Evolutionary conservation across 2,888 invertebrate genomes (phyloP).

Genomic region (Ichneumoninae sp.): DNA sequence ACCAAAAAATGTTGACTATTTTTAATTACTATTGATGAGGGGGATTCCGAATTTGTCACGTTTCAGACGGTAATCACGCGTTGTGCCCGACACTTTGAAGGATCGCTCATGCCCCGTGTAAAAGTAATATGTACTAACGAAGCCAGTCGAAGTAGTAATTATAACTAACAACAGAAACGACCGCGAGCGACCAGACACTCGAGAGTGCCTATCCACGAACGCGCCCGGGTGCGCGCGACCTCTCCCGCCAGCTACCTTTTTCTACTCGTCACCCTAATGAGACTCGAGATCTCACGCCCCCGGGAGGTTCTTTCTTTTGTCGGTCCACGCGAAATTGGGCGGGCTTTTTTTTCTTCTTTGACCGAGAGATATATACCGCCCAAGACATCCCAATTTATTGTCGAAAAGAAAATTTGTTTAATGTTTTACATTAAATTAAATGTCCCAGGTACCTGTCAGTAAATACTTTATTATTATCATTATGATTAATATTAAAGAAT

Average conservation of each 20-base stretch:
- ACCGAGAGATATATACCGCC: too few species aligned
- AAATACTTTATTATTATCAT: too few species aligned
- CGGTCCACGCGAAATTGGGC: slow-evolving; percentile 18
- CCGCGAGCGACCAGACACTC: slow-evolving; percentile 34
- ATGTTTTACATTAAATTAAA: not conserved
- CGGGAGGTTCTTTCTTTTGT: slow-evolving; percentile 38
- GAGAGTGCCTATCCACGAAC: slow-evolving; percentile 35
- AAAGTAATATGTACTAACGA: slow-evolving; percentile 37
- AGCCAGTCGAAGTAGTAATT: slow-evolving; percentile 19
- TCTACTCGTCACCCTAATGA: slow-evolving; percentile 50
- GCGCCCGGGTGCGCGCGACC: not conserved
- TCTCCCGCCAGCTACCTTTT: slow-evolving; percentile 32
- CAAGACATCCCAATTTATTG: not conserved
- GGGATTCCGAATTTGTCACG: not conserved
- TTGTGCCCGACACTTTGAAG: slow-evolving; percentile 5
- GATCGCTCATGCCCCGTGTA: not conserved
- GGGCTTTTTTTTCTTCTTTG: not conserved
- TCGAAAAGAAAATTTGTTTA: not conserved
- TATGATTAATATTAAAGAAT: too few species aligned
- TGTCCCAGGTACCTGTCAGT: too few species aligned
- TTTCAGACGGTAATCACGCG: slow-evolving; percentile 5
- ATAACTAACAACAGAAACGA: slow-evolving; percentile 33
- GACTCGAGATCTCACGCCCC: slow-evolving; percentile 16
- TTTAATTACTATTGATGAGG: not conserved
- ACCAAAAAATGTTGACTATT: not conserved